These are phyloP conservation scores for Trogon melanurus DNA, from an alignment of 2,113 vertebrate genomes.

Conservation along the genomic window DNA sequence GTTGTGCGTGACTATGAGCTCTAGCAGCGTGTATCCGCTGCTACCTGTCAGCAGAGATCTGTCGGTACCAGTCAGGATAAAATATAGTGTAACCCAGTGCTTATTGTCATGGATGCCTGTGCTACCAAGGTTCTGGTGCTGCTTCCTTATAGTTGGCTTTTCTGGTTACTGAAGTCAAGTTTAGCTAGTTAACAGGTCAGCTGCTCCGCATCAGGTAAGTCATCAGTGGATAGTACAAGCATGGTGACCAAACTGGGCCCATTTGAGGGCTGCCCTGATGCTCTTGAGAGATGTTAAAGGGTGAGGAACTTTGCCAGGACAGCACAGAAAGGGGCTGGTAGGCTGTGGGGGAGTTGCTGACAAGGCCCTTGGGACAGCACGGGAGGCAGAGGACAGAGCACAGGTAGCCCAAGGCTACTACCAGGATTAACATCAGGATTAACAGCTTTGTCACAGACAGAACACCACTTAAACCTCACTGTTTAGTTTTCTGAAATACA, in stretches of 20 bases:
- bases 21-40: not conserved
- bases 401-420: not conserved
- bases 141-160: not conserved
- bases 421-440: not conserved
- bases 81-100: not conserved
- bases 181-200: not conserved
- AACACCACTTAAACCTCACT: not conserved
- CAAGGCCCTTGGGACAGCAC: not conserved
- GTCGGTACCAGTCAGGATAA: not conserved
- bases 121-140: not conserved
- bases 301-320: not conserved
- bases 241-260: not conserved
- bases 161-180: not conserved
- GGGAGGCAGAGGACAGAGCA: not conserved
- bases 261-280: not conserved
- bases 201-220: not conserved
- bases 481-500: not conserved
- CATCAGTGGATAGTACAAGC: not conserved
- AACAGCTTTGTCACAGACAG: not conserved
- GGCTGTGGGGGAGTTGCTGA: not conserved
- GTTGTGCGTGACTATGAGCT: fast-evolving
- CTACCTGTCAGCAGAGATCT: not conserved
- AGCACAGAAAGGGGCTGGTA: not conserved
- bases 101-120: not conserved
- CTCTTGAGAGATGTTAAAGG: not conserved